Conservation (phyloP, 2,888 invertebrate species). For the Stenodera caucasica region DNA sequence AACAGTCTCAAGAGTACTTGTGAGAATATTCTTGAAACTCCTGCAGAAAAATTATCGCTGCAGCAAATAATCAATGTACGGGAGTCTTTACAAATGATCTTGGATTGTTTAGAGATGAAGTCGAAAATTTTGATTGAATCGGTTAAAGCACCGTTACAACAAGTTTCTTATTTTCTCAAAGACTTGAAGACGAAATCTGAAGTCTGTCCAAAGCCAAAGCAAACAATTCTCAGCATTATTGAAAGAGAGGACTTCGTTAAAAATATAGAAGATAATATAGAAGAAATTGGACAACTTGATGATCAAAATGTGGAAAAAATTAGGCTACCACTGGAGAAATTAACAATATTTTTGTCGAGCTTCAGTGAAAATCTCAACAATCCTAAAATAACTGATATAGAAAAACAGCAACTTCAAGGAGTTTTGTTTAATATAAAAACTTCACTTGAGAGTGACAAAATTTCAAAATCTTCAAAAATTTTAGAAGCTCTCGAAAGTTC, state of each 20-base stretch:
- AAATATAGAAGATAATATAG: conserved; percentile 7
- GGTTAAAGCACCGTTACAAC: not conserved
- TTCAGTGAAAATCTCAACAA: conserved; percentile 10
- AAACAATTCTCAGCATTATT: conserved; percentile 1
- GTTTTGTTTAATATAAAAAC: conserved; percentile 11
- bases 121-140: not conserved
- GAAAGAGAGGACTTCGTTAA: conserved; percentile 3
- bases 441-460: not conserved
- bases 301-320: conserved; percentile 14
- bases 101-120: not conserved
- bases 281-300: conserved; percentile 7
- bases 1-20: not conserved
- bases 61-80: conserved; percentile 9
- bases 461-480: not conserved
- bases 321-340: conserved; percentile 28
- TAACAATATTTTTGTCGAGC: conserved; percentile 13
- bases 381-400: conserved; percentile 14
- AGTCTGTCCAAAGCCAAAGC: conserved; percentile 3
- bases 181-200: conserved; percentile 7
- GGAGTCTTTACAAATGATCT: conserved; percentile 6
- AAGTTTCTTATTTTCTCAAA: not conserved
- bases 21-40: conserved; percentile 7
- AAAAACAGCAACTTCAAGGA: conserved; percentile 16
- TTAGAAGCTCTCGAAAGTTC: conserved; percentile 34
- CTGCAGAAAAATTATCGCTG: not conserved